A percentile compares a stretch with the other conserved stretches of the same genome.
These are phyloP conservation scores for Desmodus rotundus DNA, from an alignment of 2,113 vertebrate genomes.

Conservation along the genomic window DNA sequence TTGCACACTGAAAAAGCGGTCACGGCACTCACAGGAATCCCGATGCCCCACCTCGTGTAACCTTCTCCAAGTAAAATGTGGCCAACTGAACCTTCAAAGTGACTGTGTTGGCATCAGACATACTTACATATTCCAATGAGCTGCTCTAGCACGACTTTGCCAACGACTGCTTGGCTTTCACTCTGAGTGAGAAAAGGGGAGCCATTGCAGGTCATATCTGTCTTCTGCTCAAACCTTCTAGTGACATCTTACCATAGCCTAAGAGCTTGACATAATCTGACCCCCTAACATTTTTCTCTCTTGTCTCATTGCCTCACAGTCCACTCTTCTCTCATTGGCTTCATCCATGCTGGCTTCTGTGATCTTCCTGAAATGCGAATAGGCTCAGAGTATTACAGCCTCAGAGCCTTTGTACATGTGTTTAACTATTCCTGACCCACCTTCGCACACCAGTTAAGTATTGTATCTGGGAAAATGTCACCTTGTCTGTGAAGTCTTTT, in stretches of 20 bases:
- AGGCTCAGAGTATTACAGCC: not conserved
- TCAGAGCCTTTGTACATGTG: not conserved
- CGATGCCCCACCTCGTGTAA: not conserved
- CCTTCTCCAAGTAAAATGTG: not conserved
- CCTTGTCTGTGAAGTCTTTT: not conserved
- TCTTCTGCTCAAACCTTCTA: not conserved
- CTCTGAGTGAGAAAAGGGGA: not conserved
- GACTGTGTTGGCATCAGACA: not conserved
- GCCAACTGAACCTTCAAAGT: not conserved
- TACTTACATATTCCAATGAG: not conserved
- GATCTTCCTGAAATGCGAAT: not conserved
- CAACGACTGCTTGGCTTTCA: not conserved
- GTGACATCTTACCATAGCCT: not conserved
- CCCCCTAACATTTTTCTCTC: not conserved
- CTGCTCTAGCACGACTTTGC: not conserved
- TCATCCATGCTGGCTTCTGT: not conserved
- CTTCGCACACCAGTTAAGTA: not conserved
- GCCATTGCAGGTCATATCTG: too few relatives aligned
- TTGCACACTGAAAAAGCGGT: not conserved
- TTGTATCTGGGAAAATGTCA: not conserved
- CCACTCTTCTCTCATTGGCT: not conserved
- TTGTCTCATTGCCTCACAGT: not conserved
- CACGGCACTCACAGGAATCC: not conserved
- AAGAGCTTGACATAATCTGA: not conserved
- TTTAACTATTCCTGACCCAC: not conserved